phyloP scores from a whole-genome alignment of 1,140 invertebrate species.

The Plutomurus gul region DNA sequence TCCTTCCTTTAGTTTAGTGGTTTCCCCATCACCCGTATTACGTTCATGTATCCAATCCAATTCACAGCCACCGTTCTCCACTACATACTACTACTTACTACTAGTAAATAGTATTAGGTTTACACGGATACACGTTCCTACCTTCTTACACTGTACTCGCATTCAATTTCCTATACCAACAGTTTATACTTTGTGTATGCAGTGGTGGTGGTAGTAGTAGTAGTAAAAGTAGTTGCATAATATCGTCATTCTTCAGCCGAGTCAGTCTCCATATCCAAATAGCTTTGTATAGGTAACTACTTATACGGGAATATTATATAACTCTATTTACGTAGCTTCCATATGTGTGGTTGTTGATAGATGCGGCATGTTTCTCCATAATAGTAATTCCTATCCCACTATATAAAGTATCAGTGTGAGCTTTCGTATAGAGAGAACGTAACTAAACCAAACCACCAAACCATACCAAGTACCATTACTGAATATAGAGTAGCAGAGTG shows the following conservation, averaged over 20 bases:
- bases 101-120: background rate
- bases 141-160: no score
- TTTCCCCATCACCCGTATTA: constrained; percentile 5
- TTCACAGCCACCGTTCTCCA: background rate
- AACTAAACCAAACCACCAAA: background rate
- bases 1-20: constrained; percentile 18
- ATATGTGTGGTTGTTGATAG: background rate
- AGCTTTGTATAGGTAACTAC: background rate
- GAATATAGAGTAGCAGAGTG: constrained; percentile 36
- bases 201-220: no score
- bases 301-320: background rate
- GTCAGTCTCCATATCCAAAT: background rate
- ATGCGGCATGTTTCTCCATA: no score
- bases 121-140: no score
- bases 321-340: background rate
- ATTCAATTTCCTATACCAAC: constrained; percentile 18
- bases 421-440: background rate
- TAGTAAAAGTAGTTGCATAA: constrained; percentile 25
- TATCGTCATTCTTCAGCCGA: background rate
- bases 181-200: constrained; percentile 19
- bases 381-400: no score
- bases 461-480: constrained; percentile 13
- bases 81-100: background rate
- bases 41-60: background rate
- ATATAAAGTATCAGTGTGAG: no score